These are phyloP conservation scores for Archaeoteleia sp. DNA, from an alignment of 2,888 invertebrate genomes.

Conservation along the genomic window DNA sequence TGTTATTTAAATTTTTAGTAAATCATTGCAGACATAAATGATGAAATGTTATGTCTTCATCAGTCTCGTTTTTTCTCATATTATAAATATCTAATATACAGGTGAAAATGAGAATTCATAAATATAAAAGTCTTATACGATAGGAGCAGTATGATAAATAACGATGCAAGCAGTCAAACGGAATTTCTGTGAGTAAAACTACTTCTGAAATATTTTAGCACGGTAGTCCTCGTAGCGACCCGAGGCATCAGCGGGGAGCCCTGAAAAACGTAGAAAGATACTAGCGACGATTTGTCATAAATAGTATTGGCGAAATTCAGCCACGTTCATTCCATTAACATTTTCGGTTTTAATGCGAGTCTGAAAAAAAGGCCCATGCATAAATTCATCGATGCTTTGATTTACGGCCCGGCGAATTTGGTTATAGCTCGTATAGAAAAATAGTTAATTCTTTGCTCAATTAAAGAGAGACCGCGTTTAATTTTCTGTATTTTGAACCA, in stretches of 20 bases:
- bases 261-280: constrained; percentile 55
- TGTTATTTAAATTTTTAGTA: not conserved
- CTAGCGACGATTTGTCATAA: constrained; percentile 60
- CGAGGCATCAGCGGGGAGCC: constrained; percentile 53
- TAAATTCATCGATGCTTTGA: constrained; percentile 51
- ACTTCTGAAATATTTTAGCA: constrained; percentile 61
- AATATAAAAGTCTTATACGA: constrained; percentile 30
- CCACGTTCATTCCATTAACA: constrained; percentile 52
- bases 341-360: constrained; percentile 48
- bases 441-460: constrained; percentile 23
- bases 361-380: constrained; percentile 48
- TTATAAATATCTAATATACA: constrained; percentile 29
- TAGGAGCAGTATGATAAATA: constrained; percentile 33
- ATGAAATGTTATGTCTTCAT: constrained; percentile 31
- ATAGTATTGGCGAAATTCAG: constrained; percentile 56
- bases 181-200: constrained; percentile 46
- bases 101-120: constrained; percentile 40
- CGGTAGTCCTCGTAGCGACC: constrained; percentile 55
- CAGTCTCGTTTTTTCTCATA: constrained; percentile 20
- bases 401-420: constrained; percentile 39
- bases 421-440: constrained; percentile 23
- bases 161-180: constrained; percentile 27
- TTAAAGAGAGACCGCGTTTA: constrained; percentile 20
- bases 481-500: too few species aligned
- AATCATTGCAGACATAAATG: constrained; percentile 8